These are phyloP conservation scores for Egretta garzetta DNA, from an alignment of 2,113 vertebrate species.

Conservation along the genomic window DNA sequence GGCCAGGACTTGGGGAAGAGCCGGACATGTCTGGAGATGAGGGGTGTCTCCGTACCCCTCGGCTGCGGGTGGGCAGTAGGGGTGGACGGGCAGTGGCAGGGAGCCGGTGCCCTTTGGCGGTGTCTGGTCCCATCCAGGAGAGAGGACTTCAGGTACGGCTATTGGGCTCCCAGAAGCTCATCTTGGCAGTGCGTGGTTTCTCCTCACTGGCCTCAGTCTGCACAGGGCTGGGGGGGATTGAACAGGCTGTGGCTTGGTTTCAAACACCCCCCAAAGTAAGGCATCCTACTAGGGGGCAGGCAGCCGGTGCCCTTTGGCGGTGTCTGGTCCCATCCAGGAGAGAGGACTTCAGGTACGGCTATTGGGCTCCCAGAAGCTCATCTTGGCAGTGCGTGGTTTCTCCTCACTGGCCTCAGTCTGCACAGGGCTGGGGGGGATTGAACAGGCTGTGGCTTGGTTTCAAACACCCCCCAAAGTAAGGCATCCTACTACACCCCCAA, in stretches of 20 bases:
- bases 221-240: not conserved
- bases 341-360: not conserved
- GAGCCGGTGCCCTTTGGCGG: not conserved
- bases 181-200: not conserved
- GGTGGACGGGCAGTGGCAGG: not conserved
- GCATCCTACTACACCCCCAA: not conserved
- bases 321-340: not conserved
- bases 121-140: not conserved
- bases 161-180: not conserved
- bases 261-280: not conserved
- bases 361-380: not conserved
- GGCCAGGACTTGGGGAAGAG: not conserved
- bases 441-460: not conserved
- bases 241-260: not conserved
- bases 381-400: not conserved
- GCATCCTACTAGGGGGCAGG: not conserved
- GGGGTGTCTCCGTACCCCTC: not conserved
- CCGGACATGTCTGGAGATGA: rapidly evolving
- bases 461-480: not conserved
- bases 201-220: not conserved
- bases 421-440: not conserved
- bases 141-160: not conserved
- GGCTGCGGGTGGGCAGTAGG: rapidly evolving
- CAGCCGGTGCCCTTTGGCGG: not conserved
- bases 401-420: not conserved